phyloP scores from a whole-genome alignment of 2,888 invertebrate species.

The Drosophila yooni region DNA sequence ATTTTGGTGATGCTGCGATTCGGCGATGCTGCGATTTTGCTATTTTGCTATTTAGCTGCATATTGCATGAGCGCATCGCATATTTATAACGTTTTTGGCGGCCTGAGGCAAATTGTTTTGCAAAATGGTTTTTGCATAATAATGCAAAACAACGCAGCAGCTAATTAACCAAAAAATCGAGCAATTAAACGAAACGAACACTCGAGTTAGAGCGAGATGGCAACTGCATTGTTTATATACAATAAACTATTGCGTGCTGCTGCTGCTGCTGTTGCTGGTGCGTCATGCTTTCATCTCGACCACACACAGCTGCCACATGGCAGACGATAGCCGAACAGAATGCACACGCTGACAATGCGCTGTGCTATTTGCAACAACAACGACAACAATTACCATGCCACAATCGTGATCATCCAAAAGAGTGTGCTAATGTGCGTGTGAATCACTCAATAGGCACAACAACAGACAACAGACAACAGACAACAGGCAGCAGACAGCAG shows the following conservation, averaged over 20 bases:
- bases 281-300: constrained; percentile 49
- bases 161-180: constrained; percentile 61
- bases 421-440: constrained; percentile 54
- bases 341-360: constrained; percentile 47
- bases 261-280: constrained; percentile 25
- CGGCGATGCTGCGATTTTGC: not conserved
- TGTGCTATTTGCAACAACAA: constrained; percentile 40
- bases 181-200: constrained; percentile 43
- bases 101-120: constrained; percentile 25
- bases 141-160: constrained; percentile 49
- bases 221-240: constrained; percentile 43
- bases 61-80: constrained; percentile 60
- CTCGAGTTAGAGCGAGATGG: constrained; percentile 37
- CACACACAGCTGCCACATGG: constrained; percentile 64
- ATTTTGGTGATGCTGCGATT: constrained; percentile 17
- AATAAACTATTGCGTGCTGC: constrained; percentile 25
- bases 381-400: constrained; percentile 45
- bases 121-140: constrained; percentile 43
- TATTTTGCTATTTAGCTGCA: not conserved
- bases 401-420: constrained; percentile 50
- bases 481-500: not conserved
- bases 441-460: constrained; percentile 28
- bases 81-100: constrained; percentile 47
- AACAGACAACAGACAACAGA: constrained; percentile 46
- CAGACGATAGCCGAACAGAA: constrained; percentile 25